Percentiles rank a stretch among this genome's conserved stretches.
phyloP scores from a whole-genome alignment of 1,140 invertebrate species.

The Dreissena polymorpha region DNA sequence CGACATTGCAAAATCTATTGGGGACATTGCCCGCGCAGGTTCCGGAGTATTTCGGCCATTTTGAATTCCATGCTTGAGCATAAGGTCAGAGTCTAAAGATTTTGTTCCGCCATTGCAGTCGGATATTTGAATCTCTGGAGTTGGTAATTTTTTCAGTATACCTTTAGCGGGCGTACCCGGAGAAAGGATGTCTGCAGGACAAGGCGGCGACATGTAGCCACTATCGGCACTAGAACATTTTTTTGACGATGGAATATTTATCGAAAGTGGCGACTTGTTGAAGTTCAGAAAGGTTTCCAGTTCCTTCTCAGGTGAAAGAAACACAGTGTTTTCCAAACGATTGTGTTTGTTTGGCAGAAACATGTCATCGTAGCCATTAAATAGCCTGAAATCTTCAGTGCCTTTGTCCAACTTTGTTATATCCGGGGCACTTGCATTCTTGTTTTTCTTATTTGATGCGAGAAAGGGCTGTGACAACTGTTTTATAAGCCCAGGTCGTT shows the following conservation, averaged over 20 bases:
- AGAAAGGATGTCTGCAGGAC: background rate
- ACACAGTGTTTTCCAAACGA: conserved; percentile 26
- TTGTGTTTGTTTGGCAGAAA: conserved; percentile 30
- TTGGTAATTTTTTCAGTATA: conserved; percentile 30
- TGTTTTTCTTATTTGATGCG: conserved; percentile 39
- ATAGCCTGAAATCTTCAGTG: conserved; percentile 31
- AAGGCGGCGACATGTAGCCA: conserved; percentile 46
- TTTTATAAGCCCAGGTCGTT: conserved; percentile 40
- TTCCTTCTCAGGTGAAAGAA: conserved; percentile 31
- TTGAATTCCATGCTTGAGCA: background rate
- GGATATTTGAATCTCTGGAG: too few relatives aligned
- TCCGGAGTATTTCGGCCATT: background rate
- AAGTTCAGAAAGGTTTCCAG: conserved; percentile 22
- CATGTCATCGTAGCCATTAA: conserved; percentile 52
- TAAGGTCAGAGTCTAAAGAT: too few relatives aligned
- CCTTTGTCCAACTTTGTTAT: conserved; percentile 5
- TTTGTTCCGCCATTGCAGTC: too few relatives aligned
- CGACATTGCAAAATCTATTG: conserved; percentile 12
- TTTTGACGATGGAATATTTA: conserved; percentile 18
- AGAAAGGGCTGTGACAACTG: conserved; percentile 43
- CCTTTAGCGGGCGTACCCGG: conserved; percentile 34
- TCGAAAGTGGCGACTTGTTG: conserved; percentile 21
- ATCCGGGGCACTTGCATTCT: background rate
- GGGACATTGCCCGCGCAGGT: conserved; percentile 24
- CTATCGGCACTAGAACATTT: conserved; percentile 45